A percentile compares a stretch with the other conserved stretches of the same genome.
phyloP scores from a whole-genome alignment of 2,888 invertebrate species.

The Acanthacorydalis orientalis region DNA sequence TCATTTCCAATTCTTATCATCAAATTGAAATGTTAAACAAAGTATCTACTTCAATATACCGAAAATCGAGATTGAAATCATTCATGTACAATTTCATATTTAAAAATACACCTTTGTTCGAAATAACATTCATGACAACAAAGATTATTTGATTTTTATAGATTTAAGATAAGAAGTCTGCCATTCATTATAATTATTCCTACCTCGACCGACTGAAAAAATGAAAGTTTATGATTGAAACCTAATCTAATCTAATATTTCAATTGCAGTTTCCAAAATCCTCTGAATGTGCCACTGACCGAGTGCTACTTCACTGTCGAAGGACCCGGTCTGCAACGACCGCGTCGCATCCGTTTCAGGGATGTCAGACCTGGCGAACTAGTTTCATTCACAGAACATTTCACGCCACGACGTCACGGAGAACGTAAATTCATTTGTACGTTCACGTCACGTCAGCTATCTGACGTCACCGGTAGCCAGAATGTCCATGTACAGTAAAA shows the following conservation, averaged over 20 bases:
- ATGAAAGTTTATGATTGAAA: background rate
- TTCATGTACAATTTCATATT: too few relatives aligned
- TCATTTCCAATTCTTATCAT: too few relatives aligned
- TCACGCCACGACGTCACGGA: constrained; percentile 39
- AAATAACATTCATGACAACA: too few relatives aligned
- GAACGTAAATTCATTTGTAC: constrained; percentile 45
- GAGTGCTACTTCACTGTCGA: constrained; percentile 52
- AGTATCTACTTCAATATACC: too few relatives aligned
- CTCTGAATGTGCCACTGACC: constrained; percentile 41
- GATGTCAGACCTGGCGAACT: constrained; percentile 46
- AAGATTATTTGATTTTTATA: too few relatives aligned
- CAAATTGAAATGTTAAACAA: too few relatives aligned
- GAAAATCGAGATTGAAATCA: too few relatives aligned
- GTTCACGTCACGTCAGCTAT: constrained; percentile 46
- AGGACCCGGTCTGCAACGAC: constrained; percentile 47
- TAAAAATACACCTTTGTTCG: too few relatives aligned
- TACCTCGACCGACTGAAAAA: background rate
- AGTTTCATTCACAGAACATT: constrained; percentile 41
- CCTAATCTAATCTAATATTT: background rate
- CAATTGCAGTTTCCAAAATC: constrained; percentile 42
- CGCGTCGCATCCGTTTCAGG: constrained; percentile 39
- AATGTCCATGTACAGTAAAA: constrained; percentile 28
- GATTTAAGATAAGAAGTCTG: background rate
- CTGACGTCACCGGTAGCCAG: constrained; percentile 42
- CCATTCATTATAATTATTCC: background rate